A percentile compares a stretch with the other conserved stretches of the same genome.
These are phyloP conservation scores for Datnioides undecimradiatus DNA, from an alignment of 2,113 vertebrate genomes.

Conservation along the genomic window DNA sequence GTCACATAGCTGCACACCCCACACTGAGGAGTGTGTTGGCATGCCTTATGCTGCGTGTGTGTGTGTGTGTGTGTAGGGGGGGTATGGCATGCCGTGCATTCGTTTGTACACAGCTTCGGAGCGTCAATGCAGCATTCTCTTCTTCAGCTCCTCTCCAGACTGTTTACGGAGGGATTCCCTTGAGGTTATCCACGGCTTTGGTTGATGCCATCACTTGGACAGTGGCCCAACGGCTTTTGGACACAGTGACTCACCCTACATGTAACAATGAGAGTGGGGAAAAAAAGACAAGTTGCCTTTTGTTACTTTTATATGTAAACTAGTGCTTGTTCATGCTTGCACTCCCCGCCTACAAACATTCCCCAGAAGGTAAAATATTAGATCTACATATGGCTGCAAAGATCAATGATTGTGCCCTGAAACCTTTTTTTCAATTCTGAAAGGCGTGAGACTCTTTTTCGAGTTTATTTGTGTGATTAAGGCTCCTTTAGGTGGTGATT, in stretches of 20 bases:
- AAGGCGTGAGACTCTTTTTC: not conserved
- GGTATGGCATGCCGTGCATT: constrained; percentile 70
- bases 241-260: constrained; percentile 62
- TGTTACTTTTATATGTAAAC: constrained; percentile 62
- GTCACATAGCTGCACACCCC: constrained; percentile 70
- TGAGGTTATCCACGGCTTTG: constrained; percentile 46
- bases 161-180: constrained; percentile 73
- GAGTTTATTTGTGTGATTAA: not conserved
- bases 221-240: constrained; percentile 48
- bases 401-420: constrained; percentile 25
- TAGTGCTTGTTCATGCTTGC: constrained; percentile 31
- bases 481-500: not conserved
- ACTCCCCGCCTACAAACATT: constrained; percentile 63
- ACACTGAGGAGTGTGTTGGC: constrained; percentile 62
- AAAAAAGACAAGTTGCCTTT: constrained; percentile 64
- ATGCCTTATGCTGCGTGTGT: constrained; percentile 60
- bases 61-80: constrained; percentile 32
- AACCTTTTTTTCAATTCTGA: constrained; percentile 9
- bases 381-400: constrained; percentile 46
- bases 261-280: constrained; percentile 52
- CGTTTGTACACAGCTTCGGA: constrained; percentile 46
- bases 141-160: constrained; percentile 38
- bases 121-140: constrained; percentile 59
- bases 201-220: constrained; percentile 62
- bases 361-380: constrained; percentile 48